These are phyloP conservation scores for Athripsodes cinereus DNA, from an alignment of 2,888 invertebrate species.

Conservation along the genomic window DNA sequence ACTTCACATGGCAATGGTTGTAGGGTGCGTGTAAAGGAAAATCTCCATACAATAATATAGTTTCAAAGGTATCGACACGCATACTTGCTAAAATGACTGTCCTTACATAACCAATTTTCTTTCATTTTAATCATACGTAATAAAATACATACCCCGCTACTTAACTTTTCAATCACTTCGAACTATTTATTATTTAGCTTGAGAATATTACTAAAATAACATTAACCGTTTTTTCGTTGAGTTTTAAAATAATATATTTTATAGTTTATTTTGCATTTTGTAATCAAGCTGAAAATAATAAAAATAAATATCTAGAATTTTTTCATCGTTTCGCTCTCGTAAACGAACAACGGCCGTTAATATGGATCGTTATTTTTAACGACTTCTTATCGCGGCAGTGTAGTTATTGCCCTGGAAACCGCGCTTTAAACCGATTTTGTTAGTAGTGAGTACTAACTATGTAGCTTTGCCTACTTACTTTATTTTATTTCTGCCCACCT, in stretches of 20 bases:
- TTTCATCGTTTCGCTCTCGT: conserved; percentile 10
- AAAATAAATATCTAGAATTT: conserved; percentile 15
- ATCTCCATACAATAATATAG: too few species aligned
- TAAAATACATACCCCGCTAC: too few species aligned
- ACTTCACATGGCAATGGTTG: too few species aligned
- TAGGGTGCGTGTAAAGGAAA: too few species aligned
- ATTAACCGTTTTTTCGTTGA: neutral
- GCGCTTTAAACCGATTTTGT: conserved; percentile 1
- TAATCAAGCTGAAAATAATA: neutral
- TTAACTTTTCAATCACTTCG: too few species aligned
- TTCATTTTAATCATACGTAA: too few species aligned
- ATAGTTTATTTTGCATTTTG: conserved; percentile 9
- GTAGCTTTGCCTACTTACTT: neutral
- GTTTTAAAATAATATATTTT: conserved; percentile 1
- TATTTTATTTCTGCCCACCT: neutral
- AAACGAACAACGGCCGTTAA: conserved; percentile 12
- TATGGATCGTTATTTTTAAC: conserved; percentile 23
- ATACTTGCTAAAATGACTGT: too few species aligned
- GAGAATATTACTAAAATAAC: too few species aligned
- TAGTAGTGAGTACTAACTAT: neutral
- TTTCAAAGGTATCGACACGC: too few species aligned
- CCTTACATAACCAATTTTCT: too few species aligned
- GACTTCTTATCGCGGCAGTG: conserved; percentile 19
- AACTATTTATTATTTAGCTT: too few species aligned
- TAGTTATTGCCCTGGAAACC: conserved; percentile 9